phyloP scores from a whole-genome alignment of 2,888 invertebrate genomes.

The Dinocampus coccinellae region DNA sequence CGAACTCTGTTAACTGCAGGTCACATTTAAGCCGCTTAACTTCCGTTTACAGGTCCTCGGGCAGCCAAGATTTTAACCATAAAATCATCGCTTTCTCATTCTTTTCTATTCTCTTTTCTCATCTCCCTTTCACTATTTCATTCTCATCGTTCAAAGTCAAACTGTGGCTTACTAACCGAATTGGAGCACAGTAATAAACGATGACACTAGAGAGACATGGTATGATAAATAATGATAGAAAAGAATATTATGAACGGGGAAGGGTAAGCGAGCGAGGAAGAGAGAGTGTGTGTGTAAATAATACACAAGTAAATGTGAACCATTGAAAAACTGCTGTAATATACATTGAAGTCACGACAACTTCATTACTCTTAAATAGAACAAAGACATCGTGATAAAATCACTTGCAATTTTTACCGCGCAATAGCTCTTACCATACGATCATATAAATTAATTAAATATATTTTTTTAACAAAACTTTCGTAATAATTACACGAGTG shows the following conservation, averaged over 20 bases:
- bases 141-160: constrained; percentile 14
- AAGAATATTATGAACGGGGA: no score
- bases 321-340: neutral
- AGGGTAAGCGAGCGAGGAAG: neutral
- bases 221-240: neutral
- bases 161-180: constrained; percentile 12
- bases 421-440: neutral
- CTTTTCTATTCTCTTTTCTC: neutral
- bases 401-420: neutral
- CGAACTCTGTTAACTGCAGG: constrained; percentile 34
- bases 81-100: constrained; percentile 28
- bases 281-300: neutral
- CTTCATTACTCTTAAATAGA: neutral
- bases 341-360: neutral
- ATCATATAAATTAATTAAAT: neutral
- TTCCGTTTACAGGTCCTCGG: constrained; percentile 42
- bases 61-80: constrained; percentile 31
- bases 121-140: no score
- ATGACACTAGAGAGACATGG: constrained; percentile 24
- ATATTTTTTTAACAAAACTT: neutral
- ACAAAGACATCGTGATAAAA: neutral
- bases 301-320: neutral
- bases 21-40: constrained; percentile 47
- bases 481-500: neutral
- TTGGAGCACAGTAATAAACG: constrained; percentile 4